These are phyloP conservation scores for Eulemur macaco DNA, from an alignment of 2,113 vertebrate genomes.

Conservation along the genomic window DNA sequence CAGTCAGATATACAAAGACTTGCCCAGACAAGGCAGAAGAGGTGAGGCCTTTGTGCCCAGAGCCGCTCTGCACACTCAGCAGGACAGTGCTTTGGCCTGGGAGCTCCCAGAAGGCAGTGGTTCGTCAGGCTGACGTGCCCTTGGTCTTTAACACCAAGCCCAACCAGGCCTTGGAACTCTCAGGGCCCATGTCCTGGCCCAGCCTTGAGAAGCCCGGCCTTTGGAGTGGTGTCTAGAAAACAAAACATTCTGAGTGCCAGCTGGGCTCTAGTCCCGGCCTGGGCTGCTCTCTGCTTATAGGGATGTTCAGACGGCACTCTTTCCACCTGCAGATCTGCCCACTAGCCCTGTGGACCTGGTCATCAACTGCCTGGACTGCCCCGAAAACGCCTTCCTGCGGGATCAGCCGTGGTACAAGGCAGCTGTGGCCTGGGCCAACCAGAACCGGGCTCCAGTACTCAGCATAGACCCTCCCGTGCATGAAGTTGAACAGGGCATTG, in stretches of 20 bases:
- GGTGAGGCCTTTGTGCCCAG: background rate
- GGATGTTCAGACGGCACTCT: background rate
- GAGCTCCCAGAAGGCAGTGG: background rate
- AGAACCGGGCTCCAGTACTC: constrained; percentile 95
- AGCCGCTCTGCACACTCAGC: background rate
- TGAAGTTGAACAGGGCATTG: constrained; percentile 91
- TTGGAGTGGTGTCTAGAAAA: background rate
- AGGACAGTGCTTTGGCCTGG: background rate
- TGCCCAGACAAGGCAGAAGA: background rate
- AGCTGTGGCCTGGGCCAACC: constrained; percentile 96
- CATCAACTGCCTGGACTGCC: constrained; percentile 98
- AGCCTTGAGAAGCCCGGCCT: background rate
- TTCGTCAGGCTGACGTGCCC: background rate
- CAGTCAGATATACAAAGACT: background rate
- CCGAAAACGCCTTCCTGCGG: constrained; percentile 94
- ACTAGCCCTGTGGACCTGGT: constrained; percentile 96
- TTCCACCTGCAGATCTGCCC: constrained; percentile 90
- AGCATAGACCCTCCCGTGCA: constrained; percentile 95
- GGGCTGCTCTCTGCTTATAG: background rate
- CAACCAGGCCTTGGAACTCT: background rate
- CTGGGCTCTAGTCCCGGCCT: background rate
- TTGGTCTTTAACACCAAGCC: background rate
- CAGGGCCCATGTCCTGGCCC: background rate
- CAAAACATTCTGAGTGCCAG: background rate
- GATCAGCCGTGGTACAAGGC: constrained; percentile 98